These are phyloP conservation scores for Drosophila pseudotakahashii DNA, from an alignment of 2,888 invertebrate genomes.

Conservation along the genomic window DNA sequence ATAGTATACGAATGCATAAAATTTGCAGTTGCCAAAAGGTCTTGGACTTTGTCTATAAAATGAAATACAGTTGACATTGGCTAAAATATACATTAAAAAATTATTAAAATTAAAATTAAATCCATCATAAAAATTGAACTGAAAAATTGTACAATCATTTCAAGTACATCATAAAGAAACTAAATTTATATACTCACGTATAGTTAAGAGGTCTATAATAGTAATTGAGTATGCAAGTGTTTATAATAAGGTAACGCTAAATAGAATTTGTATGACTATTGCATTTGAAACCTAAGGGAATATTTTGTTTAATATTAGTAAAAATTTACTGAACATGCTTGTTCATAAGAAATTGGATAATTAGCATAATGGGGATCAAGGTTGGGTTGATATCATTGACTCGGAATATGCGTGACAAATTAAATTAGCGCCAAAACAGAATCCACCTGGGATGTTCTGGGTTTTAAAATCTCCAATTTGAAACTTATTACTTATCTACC, in stretches of 20 bases:
- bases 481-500: not conserved
- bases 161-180: too few species aligned
- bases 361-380: constrained; percentile 26
- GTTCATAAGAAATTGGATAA: constrained; percentile 11
- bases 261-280: not conserved
- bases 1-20: not conserved
- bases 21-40: not conserved
- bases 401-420: constrained; percentile 26
- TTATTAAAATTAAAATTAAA: too few species aligned
- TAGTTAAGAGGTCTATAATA: not conserved
- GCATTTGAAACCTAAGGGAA: not conserved
- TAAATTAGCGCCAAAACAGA: constrained; percentile 9
- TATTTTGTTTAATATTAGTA: not conserved
- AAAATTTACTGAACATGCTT: not conserved
- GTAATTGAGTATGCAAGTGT: not conserved
- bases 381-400: constrained; percentile 1
- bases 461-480: not conserved
- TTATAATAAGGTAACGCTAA: not conserved
- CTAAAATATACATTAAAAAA: not conserved
- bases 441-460: not conserved
- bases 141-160: too few species aligned
- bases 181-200: not conserved
- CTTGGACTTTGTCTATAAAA: constrained; percentile 13
- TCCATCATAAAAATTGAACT: not conserved
- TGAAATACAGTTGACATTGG: not conserved